A percentile compares a stretch with the other conserved stretches of the same genome.
phyloP scores from a whole-genome alignment of 2,113 vertebrate genomes.

The Paraplagusia blochii region DNA sequence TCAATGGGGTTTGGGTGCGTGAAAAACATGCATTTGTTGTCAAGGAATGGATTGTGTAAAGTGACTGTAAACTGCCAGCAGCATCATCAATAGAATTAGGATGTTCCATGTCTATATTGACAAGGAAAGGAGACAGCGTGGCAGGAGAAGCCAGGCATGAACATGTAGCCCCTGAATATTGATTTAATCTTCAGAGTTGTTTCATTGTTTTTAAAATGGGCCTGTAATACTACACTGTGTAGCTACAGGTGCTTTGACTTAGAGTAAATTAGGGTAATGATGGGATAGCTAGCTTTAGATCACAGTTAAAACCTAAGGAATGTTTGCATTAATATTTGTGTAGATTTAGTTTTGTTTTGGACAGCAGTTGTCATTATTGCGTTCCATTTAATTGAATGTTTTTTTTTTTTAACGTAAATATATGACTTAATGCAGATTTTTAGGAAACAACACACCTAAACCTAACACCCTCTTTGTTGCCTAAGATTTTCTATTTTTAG shows the following conservation, averaged over 20 bases:
- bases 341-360: too few species aligned
- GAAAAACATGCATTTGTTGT: background rate
- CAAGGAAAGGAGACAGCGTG: conserved; percentile 53
- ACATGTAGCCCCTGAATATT: conserved; percentile 62
- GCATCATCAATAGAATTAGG: background rate
- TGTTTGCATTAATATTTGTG: too few species aligned
- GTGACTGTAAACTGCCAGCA: background rate
- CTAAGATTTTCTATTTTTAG: too few species aligned
- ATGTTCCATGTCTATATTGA: conserved; percentile 43
- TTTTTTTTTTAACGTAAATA: too few species aligned
- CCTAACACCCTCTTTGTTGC: too few species aligned
- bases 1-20: background rate
- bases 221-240: background rate
- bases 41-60: background rate
- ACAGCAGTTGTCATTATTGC: too few species aligned
- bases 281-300: too few species aligned
- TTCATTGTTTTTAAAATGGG: conserved; percentile 4
- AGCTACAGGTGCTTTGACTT: background rate
- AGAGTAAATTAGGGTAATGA: too few species aligned
- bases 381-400: too few species aligned
- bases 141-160: conserved; percentile 43
- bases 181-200: conserved; percentile 38
- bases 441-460: too few species aligned
- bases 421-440: too few species aligned
- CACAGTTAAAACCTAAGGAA: too few species aligned